Evolutionary conservation across 2,888 invertebrate species (phyloP).

Genomic region (Mimachlamys varia): DNA sequence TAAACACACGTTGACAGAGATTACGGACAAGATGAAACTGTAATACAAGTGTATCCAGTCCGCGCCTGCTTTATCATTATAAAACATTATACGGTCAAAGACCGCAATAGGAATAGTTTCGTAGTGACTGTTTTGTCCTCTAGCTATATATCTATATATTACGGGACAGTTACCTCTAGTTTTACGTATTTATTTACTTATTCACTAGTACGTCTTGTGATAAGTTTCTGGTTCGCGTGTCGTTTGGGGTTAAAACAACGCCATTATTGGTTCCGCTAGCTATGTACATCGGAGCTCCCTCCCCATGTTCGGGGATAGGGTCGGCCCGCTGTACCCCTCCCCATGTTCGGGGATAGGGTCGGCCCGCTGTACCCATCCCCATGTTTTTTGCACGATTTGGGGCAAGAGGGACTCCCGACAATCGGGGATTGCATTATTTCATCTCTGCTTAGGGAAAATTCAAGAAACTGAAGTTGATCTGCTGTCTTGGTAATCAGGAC

Average conservation of each 20-base stretch:
- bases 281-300: neutral
- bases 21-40: neutral
- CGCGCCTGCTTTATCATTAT: neutral
- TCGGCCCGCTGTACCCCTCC: too few species aligned
- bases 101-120: neutral
- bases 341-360: too few species aligned
- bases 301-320: too few species aligned
- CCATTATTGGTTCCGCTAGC: neutral
- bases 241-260: neutral
- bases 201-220: too few species aligned
- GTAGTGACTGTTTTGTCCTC: neutral
- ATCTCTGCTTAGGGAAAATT: too few species aligned
- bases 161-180: neutral
- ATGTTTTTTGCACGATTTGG: too few species aligned
- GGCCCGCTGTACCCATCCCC: too few species aligned
- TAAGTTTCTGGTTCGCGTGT: neutral
- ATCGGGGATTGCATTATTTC: too few species aligned
- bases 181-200: neutral
- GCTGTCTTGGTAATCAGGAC: too few species aligned
- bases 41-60: neutral
- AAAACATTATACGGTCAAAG: neutral
- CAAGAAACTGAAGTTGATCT: too few species aligned
- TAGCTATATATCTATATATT: neutral
- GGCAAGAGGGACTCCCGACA: too few species aligned
- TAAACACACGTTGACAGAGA: neutral